Conservation (phyloP, 1,140 invertebrate genomes). For the Drosophila sechellia region DNA sequence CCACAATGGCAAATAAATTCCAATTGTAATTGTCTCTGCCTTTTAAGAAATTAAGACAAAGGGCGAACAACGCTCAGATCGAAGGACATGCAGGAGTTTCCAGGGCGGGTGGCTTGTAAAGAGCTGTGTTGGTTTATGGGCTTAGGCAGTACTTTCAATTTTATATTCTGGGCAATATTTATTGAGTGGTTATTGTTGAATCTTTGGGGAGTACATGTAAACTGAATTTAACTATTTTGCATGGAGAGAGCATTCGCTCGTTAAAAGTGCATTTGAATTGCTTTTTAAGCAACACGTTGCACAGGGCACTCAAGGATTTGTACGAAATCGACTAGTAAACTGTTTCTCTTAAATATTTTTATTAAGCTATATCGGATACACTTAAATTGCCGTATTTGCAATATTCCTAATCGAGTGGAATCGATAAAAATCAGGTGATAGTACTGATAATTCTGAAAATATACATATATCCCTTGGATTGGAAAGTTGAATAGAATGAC, state of each 20-base stretch:
- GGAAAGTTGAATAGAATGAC: background rate
- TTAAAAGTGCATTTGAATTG: conserved; percentile 54
- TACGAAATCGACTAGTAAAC: too few relatives aligned
- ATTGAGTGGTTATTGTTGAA: conserved; percentile 40
- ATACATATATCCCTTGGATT: background rate
- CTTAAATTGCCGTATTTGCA: background rate
- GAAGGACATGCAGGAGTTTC: conserved; percentile 2
- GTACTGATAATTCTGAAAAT: background rate
- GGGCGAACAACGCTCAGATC: conserved; percentile 18
- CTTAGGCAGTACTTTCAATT: conserved; percentile 61
- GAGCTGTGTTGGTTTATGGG: conserved; percentile 30
- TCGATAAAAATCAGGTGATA: background rate
- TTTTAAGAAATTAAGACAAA: conserved; percentile 48
- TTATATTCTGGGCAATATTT: conserved; percentile 60
- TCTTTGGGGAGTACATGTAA: conserved; percentile 23
- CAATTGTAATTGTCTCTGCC: conserved; percentile 66
- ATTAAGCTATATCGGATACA: too few relatives aligned
- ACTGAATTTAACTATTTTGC: background rate
- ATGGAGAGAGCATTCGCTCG: conserved; percentile 1
- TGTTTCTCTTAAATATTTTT: too few relatives aligned
- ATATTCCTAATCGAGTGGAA: background rate
- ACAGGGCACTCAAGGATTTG: background rate
- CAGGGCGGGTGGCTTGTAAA: background rate
- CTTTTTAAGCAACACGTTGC: conserved; percentile 37
- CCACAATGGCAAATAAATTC: conserved; percentile 56